Conservation (phyloP, 23 tunicate species). For the Halocynthia aurantium region DNA sequence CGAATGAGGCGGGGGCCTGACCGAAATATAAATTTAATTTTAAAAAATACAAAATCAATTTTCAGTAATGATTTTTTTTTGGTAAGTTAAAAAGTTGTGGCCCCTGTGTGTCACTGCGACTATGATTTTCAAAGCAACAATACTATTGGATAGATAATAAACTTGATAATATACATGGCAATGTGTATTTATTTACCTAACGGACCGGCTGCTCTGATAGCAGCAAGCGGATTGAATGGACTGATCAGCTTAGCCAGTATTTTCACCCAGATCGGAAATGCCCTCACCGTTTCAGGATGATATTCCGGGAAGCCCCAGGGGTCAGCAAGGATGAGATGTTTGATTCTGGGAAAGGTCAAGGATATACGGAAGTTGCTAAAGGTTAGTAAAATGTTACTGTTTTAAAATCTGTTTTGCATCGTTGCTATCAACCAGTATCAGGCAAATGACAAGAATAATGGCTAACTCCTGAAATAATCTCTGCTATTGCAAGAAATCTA, state of each 20-base stretch:
- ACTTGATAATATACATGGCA: not conserved
- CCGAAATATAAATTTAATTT: not conserved
- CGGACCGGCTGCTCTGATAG: constrained; percentile 81
- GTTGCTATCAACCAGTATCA: too few species aligned
- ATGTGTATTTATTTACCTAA: constrained; percentile 49
- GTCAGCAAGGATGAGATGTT: constrained; percentile 73
- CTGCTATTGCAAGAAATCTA: too few species aligned
- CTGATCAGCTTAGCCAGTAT: constrained; percentile 49
- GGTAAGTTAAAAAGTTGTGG: too few species aligned
- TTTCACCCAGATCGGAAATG: constrained; percentile 75
- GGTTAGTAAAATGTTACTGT: too few species aligned
- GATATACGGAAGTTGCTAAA: too few species aligned
- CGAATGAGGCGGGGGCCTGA: constrained; percentile 72
- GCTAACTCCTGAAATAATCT: too few species aligned
- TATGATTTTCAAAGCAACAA: not conserved
- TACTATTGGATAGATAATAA: not conserved
- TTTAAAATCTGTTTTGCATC: too few species aligned
- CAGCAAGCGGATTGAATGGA: constrained; percentile 78
- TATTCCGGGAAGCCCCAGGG: constrained; percentile 92
- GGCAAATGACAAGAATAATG: too few species aligned
- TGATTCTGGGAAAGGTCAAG: constrained; percentile 30
- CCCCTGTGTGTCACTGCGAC: not conserved
- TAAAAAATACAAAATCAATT: too few species aligned
- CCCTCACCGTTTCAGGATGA: constrained; percentile 48
- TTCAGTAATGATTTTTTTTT: too few species aligned